These are phyloP conservation scores for Brachycybe producta DNA, from an alignment of 2,888 invertebrate genomes.

Conservation along the genomic window DNA sequence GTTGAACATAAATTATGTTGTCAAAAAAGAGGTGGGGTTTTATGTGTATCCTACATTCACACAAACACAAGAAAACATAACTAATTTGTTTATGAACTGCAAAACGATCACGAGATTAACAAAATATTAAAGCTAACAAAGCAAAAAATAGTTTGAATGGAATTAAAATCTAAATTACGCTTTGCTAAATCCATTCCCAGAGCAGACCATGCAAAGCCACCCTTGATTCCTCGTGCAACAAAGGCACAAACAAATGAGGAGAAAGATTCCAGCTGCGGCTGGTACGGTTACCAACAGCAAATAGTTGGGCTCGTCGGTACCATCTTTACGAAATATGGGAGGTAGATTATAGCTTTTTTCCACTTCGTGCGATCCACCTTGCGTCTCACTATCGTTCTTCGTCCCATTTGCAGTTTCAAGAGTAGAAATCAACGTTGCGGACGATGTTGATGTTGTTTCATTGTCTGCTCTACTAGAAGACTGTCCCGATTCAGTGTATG, in stretches of 20 bases:
- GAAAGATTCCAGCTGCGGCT: conserved; percentile 10
- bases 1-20: too few species aligned
- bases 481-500: not conserved
- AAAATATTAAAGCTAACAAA: too few species aligned
- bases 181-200: conserved; percentile 6
- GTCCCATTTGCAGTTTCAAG: not conserved
- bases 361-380: too few species aligned
- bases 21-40: too few species aligned
- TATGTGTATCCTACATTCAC: too few species aligned
- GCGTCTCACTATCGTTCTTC: not conserved
- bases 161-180: too few species aligned
- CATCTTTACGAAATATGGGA: too few species aligned
- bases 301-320: conserved; percentile 3
- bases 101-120: too few species aligned
- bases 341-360: too few species aligned
- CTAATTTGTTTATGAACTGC: too few species aligned
- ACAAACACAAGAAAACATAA: too few species aligned
- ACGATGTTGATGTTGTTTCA: not conserved
- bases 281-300: conserved; percentile 12
- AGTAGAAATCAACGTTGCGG: not conserved
- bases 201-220: conserved; percentile 9
- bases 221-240: conserved; percentile 10
- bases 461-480: not conserved
- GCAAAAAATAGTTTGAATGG: too few species aligned
- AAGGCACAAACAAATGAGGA: conserved; percentile 8